Conservation (phyloP, 2,888 invertebrate genomes). For the Callyntrura sp. region DNA sequence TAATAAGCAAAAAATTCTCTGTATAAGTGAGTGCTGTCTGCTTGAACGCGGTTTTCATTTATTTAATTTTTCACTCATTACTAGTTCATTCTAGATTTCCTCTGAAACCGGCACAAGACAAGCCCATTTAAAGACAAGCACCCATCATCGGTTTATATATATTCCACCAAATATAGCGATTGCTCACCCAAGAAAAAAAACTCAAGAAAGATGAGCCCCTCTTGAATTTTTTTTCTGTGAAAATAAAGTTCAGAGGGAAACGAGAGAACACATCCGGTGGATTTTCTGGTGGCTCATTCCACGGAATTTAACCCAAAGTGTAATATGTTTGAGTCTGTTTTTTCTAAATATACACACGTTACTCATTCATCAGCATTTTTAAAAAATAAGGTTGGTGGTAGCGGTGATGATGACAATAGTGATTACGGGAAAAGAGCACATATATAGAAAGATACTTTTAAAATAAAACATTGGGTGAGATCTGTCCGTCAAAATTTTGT, state of each 20-base stretch:
- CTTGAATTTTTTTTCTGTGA: neutral
- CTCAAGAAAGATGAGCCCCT: conserved; percentile 35
- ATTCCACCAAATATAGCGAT: too few species aligned
- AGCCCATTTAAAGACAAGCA: neutral
- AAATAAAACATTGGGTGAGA: conserved; percentile 45
- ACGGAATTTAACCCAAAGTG: conserved; percentile 7
- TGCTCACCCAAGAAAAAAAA: conserved; percentile 41
- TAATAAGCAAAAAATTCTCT: conserved; percentile 61
- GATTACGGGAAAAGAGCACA: neutral
- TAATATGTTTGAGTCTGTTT: too few species aligned
- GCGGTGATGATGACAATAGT: conserved; percentile 1
- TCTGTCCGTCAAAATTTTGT: conserved; percentile 62
- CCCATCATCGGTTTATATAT: too few species aligned
- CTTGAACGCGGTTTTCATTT: conserved; percentile 50
- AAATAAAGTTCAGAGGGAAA: conserved; percentile 14
- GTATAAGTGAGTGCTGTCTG: conserved; percentile 7
- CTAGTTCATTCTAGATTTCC: conserved; percentile 42
- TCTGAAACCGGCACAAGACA: conserved; percentile 10
- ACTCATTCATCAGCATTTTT: conserved; percentile 38
- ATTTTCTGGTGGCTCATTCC: conserved; percentile 34
- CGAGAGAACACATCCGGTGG: conserved; percentile 64
- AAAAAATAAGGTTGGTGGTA: conserved; percentile 5
- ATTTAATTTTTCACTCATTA: conserved; percentile 53
- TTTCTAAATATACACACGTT: conserved; percentile 10
- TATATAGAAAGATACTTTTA: neutral